phyloP scores from a whole-genome alignment of 2,888 invertebrate species.

The Heteromyza rotundicornis region DNA sequence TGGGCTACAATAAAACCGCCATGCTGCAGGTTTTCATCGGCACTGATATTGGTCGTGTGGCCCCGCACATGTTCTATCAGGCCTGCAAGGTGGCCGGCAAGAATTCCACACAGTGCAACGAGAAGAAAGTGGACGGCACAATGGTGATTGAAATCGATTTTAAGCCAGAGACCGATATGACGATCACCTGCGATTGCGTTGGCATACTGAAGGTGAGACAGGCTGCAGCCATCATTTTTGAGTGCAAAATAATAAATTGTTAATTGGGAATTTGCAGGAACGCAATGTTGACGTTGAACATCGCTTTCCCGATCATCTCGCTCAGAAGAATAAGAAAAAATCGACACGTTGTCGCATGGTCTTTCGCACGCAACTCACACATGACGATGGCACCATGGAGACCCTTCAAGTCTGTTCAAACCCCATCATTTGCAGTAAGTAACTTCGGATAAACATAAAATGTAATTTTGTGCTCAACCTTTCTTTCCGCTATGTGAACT shows the following conservation, averaged over 20 bases:
- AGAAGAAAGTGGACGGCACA: slow-evolving; percentile 92
- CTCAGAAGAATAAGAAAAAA: slow-evolving; percentile 87
- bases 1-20: slow-evolving; percentile 85
- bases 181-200: slow-evolving; percentile 94
- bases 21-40: slow-evolving; percentile 92
- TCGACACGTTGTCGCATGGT: slow-evolving; percentile 95
- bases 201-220: slow-evolving; percentile 81
- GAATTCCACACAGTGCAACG: slow-evolving; percentile 91
- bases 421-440: slow-evolving; percentile 92
- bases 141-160: slow-evolving; percentile 91
- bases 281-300: slow-evolving; percentile 95
- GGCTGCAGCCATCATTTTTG: not conserved
- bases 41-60: slow-evolving; percentile 86
- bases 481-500: not conserved
- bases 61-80: slow-evolving; percentile 97
- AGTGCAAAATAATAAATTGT: slow-evolving; percentile 8
- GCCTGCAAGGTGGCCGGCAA: slow-evolving; percentile 96
- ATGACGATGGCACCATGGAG: slow-evolving; percentile 78
- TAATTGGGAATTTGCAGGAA: slow-evolving; percentile 65
- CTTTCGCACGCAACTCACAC: slow-evolving; percentile 83
- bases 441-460: too few species aligned
- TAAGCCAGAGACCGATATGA: slow-evolving; percentile 89
- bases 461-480: too few species aligned
- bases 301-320: slow-evolving; percentile 82
- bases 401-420: slow-evolving; percentile 88